Conservation (phyloP, 2,888 invertebrate genomes). For the Stenichneumon culpator region DNA sequence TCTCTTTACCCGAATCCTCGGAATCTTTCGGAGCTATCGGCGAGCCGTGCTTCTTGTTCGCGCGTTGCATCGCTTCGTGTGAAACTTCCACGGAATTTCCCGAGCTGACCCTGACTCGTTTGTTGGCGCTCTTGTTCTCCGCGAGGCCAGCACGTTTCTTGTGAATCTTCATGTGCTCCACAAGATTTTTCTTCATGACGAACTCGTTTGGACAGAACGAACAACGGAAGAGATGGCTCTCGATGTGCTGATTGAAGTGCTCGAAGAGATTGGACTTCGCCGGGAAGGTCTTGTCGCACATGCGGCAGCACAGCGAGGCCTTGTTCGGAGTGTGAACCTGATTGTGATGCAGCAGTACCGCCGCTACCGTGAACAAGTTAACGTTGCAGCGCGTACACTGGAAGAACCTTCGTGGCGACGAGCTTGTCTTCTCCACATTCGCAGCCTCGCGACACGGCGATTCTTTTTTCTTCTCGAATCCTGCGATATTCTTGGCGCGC, state of each 20-base stretch:
- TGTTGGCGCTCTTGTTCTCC: slow-evolving; percentile 16
- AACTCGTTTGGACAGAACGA: slow-evolving; percentile 43
- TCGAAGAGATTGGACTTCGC: slow-evolving; percentile 34
- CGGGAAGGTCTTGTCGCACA: slow-evolving; percentile 53
- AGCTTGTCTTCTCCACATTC: not conserved
- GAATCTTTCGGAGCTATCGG: not conserved
- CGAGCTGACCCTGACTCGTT: slow-evolving; percentile 10
- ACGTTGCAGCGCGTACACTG: slow-evolving; percentile 62
- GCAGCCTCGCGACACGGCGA: not conserved
- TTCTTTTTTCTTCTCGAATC: not conserved
- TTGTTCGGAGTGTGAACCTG: slow-evolving; percentile 42
- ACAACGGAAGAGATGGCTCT: slow-evolving; percentile 61
- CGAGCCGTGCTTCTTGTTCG: not conserved
- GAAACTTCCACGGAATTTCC: not conserved
- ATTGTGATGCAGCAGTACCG: slow-evolving; percentile 61
- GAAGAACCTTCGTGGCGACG: slow-evolving; percentile 48
- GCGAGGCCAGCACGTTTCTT: not conserved
- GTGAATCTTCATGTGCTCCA: slow-evolving; percentile 41
- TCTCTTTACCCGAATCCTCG: not conserved
- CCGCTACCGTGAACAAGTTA: slow-evolving; percentile 52
- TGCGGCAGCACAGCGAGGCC: slow-evolving; percentile 38
- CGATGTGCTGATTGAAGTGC: slow-evolving; percentile 58
- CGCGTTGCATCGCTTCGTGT: not conserved
- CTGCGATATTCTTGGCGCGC: not conserved
- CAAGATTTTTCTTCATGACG: slow-evolving; percentile 53